Conservation (phyloP, 2,797 vertebrate species). For the Dendrocincla tyrannina region DNA sequence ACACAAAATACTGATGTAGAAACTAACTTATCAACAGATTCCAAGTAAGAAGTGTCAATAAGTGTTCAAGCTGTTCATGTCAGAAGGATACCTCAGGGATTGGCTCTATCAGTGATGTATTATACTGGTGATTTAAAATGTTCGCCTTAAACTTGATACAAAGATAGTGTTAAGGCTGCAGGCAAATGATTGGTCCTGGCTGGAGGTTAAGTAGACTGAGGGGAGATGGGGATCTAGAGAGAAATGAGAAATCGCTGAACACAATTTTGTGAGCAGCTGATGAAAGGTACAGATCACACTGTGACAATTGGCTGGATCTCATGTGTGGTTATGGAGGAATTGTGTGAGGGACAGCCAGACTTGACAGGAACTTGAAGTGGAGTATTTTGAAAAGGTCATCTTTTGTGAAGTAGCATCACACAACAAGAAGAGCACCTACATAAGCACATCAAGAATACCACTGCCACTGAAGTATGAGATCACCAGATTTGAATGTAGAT, state of each 20-base stretch:
- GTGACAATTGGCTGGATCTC: background rate
- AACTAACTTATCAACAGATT: background rate
- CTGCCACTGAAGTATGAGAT: background rate
- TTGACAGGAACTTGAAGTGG: background rate
- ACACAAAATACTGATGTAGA: background rate
- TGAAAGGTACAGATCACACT: background rate
- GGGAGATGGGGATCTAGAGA: background rate
- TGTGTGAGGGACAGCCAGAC: background rate
- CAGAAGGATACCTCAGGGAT: background rate
- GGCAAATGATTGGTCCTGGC: background rate
- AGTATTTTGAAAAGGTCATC: background rate
- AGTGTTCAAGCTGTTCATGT: background rate
- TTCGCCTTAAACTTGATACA: background rate
- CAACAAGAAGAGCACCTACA: accelerated
- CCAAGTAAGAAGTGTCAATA: background rate
- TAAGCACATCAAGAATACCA: background rate
- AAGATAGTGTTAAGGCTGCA: background rate
- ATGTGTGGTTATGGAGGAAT: accelerated
- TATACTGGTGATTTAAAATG: background rate
- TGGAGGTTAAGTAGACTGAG: background rate
- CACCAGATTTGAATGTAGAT: background rate
- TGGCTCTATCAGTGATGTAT: background rate
- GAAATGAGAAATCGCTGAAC: background rate
- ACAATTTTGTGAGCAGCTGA: background rate
- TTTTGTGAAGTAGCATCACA: background rate